Conservation (phyloP, 2,888 invertebrate species). For the Drosophila demipolita region DNA sequence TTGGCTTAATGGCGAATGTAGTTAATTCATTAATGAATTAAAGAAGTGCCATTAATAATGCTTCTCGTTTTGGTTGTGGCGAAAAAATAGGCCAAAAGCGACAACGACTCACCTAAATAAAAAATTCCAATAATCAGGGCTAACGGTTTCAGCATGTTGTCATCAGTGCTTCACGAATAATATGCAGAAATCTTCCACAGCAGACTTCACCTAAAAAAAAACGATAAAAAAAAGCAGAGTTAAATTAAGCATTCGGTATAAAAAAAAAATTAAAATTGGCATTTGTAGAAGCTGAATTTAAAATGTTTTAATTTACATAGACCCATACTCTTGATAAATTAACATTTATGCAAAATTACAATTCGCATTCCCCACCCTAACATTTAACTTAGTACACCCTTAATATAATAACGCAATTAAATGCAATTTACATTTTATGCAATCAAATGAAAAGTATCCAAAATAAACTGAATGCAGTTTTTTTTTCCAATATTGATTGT, state of each 20-base stretch:
- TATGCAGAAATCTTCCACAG: conserved; percentile 31
- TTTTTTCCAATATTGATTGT: not conserved
- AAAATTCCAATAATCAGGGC: conserved; percentile 79
- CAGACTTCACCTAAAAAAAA: conserved; percentile 57
- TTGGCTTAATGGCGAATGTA: conserved; percentile 51
- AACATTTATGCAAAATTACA: not conserved
- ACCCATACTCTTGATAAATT: not conserved
- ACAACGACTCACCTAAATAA: conserved; percentile 77
- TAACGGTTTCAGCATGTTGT: conserved; percentile 79
- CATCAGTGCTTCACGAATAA: conserved; percentile 62
- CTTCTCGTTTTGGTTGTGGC: conserved; percentile 2
- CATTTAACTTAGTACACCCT: not conserved
- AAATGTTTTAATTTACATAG: not conserved
- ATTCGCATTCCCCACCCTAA: not conserved
- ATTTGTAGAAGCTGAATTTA: conserved; percentile 13
- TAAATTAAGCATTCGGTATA: conserved; percentile 37
- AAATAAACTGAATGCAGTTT: conserved; percentile 21
- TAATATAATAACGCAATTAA: conserved; percentile 1
- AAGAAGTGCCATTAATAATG: conserved; percentile 60
- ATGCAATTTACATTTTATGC: conserved; percentile 22
- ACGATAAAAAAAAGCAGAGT: not conserved
- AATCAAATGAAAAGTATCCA: conserved; percentile 31
- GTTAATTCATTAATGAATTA: conserved; percentile 61
- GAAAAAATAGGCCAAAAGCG: conserved; percentile 8
- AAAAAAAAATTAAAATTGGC: conserved; percentile 48